phyloP scores from a whole-genome alignment of 2,113 vertebrate genomes.

The Nannospalax galili region DNA sequence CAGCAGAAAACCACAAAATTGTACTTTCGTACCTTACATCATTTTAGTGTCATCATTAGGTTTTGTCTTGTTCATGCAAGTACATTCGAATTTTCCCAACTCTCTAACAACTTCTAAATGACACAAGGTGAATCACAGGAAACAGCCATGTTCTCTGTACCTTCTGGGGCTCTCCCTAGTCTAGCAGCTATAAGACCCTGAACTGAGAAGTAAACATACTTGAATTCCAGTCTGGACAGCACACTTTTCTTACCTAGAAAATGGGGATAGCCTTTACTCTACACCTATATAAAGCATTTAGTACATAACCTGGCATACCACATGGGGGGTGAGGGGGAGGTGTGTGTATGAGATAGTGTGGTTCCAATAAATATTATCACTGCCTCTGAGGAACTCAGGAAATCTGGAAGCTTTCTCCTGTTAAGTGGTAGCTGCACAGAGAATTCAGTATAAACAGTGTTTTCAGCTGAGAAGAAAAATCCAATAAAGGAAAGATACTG shows the following conservation, averaged over 20 bases:
- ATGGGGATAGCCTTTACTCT: not conserved
- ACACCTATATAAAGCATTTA: not conserved
- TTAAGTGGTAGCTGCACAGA: constrained; percentile 11
- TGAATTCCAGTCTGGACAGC: not conserved
- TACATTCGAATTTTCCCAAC: constrained; percentile 52
- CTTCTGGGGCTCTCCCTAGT: not conserved
- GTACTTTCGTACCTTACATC: constrained; percentile 12
- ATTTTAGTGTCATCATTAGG: constrained; percentile 45
- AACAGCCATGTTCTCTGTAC: not conserved
- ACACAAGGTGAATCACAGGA: not conserved
- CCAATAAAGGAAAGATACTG: not conserved
- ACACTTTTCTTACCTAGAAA: constrained; percentile 47
- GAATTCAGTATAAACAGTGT: not conserved
- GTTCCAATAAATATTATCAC: not conserved
- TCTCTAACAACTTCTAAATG: constrained; percentile 37
- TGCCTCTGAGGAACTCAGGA: constrained; percentile 21
- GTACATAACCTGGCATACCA: not conserved
- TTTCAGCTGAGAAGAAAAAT: constrained; percentile 27
- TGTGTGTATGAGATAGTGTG: not conserved
- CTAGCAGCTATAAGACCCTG: not conserved
- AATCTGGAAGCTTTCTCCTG: not conserved
- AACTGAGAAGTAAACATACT: not conserved
- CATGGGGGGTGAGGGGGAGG: too few species aligned
- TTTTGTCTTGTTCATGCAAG: constrained; percentile 32
- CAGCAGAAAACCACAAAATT: not conserved